Conservation (phyloP, 2,888 invertebrate species). For the Drosophila monieri region DNA sequence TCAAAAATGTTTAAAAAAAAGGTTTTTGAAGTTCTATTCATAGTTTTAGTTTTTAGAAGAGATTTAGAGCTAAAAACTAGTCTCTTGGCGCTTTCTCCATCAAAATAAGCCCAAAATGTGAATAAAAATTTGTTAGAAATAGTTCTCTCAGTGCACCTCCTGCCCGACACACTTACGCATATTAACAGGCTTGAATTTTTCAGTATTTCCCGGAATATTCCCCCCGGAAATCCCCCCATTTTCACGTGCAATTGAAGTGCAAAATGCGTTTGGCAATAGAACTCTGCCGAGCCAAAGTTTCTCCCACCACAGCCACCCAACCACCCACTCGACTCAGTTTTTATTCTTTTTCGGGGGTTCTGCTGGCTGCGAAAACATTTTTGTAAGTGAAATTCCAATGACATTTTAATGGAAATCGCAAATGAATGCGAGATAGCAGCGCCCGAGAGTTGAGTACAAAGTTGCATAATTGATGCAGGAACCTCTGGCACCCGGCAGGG, state of each 20-base stretch:
- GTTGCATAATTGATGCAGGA: constrained; percentile 37
- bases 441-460: constrained; percentile 4
- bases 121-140: too few relatives aligned
- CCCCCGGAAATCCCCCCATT: constrained; percentile 42
- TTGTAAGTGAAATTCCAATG: constrained; percentile 77
- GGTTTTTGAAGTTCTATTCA: too few relatives aligned
- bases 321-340: constrained; percentile 1
- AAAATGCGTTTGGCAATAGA: constrained; percentile 67
- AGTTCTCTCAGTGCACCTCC: constrained; percentile 2
- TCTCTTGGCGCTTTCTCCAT: too few relatives aligned
- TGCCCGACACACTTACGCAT: constrained; percentile 61
- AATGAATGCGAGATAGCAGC: constrained; percentile 24
- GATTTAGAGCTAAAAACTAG: neutral
- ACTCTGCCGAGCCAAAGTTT: constrained; percentile 67
- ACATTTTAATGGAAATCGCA: constrained; percentile 72
- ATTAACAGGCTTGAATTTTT: constrained; percentile 65
- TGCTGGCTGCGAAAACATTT: constrained; percentile 16
- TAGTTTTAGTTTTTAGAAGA: too few relatives aligned
- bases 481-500: neutral
- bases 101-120: too few relatives aligned
- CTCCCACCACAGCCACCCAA: constrained; percentile 32
- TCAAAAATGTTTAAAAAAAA: too few relatives aligned
- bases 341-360: constrained; percentile 39
- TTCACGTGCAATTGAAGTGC: constrained; percentile 66
- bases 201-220: constrained; percentile 22